phyloP scores from a whole-genome alignment of 2,797 vertebrate species.

The Myotis myotis region DNA sequence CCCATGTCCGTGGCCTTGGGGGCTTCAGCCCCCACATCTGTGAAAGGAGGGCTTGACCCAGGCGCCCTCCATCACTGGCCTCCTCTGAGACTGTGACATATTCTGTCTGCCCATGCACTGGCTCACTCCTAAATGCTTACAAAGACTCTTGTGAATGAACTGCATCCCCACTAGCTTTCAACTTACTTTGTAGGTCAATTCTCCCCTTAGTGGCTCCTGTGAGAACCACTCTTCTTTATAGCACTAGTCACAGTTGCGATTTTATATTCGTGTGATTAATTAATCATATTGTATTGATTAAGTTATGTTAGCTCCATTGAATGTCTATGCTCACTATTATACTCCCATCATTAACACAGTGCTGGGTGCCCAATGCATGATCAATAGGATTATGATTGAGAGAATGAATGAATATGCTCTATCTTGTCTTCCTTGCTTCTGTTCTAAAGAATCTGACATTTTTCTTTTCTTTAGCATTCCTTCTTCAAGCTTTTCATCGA shows the following conservation, averaged over 20 bases:
- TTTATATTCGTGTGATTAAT: neutral
- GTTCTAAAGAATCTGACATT: neutral
- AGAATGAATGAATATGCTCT: neutral
- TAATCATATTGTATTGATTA: neutral
- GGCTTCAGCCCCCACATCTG: neutral
- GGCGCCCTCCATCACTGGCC: neutral
- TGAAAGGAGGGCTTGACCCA: neutral
- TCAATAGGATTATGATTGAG: neutral
- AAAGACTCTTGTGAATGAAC: neutral
- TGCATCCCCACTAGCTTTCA: neutral
- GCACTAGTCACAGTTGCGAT: neutral
- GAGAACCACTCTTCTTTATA: neutral
- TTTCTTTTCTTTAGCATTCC: neutral
- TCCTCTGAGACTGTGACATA: neutral
- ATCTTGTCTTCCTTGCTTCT: neutral
- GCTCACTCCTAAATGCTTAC: neutral
- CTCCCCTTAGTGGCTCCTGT: neutral
- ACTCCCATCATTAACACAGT: neutral
- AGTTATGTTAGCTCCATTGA: neutral
- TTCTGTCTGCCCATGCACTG: fast-evolving
- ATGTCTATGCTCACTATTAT: neutral
- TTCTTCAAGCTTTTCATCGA: neutral
- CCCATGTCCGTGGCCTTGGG: neutral
- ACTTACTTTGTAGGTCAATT: neutral
- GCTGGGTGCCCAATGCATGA: neutral